Evolutionary conservation across 2,797 vertebrate species (phyloP).

Genomic region (Tiaroga cobitis): DNA sequence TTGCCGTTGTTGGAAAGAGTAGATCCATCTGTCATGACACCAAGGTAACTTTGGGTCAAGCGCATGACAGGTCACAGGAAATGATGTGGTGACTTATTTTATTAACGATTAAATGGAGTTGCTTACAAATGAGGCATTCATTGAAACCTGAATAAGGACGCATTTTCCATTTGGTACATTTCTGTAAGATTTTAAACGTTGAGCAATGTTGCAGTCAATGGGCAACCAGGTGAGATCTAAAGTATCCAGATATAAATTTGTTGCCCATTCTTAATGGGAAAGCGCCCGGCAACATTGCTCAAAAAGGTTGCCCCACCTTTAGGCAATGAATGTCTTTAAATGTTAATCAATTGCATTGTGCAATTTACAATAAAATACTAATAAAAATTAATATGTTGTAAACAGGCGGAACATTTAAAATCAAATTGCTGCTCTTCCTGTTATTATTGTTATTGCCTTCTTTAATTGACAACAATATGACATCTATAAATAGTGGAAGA

Average conservation of each 20-base stretch:
- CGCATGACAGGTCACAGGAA: conserved; percentile 21
- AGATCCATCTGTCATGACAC: conserved; percentile 25
- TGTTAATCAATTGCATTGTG: neutral
- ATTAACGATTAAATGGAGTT: conserved; percentile 31
- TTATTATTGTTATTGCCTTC: too few species aligned
- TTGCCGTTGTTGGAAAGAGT: conserved; percentile 35
- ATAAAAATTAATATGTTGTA: neutral
- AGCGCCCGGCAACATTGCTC: too few species aligned
- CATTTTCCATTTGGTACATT: conserved; percentile 3
- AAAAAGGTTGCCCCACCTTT: too few species aligned
- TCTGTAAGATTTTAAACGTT: neutral
- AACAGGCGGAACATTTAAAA: neutral
- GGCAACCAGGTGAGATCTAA: too few species aligned
- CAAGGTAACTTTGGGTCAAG: conserved; percentile 44
- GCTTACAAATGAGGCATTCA: neutral
- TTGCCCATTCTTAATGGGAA: too few species aligned
- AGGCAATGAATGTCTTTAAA: neutral
- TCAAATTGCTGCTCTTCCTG: neutral
- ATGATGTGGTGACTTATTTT: conserved; percentile 24
- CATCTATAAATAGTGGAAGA: neutral
- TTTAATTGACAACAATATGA: neutral
- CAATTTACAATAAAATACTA: neutral
- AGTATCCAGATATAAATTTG: too few species aligned
- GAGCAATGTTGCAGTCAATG: too few species aligned
- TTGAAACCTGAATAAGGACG: neutral